Evolutionary conservation across 2,113 vertebrate species (phyloP).

Genomic region (Illadopsis cleaveri): DNA sequence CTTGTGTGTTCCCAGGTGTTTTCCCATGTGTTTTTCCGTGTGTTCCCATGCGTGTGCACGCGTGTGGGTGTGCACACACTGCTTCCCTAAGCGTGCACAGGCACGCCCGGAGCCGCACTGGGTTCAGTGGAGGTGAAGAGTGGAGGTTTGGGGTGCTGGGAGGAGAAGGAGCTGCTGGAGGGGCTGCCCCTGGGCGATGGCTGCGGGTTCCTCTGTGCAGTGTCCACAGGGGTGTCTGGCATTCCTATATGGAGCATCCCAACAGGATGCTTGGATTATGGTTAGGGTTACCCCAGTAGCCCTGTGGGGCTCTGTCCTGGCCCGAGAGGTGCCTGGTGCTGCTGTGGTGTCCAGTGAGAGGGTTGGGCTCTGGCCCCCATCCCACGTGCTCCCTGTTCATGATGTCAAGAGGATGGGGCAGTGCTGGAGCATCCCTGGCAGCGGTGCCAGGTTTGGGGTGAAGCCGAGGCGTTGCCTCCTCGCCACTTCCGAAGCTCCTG

Average conservation of each 20-base stretch:
- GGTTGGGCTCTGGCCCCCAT: background rate
- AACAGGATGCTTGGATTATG: fast-evolving
- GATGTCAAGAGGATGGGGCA: fast-evolving
- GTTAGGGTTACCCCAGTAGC: background rate
- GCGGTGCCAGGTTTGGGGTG: background rate
- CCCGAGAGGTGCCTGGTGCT: fast-evolving
- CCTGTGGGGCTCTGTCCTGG: fast-evolving
- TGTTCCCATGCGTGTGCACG: background rate
- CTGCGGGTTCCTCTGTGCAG: fast-evolving
- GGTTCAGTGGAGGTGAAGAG: background rate
- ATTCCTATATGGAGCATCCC: fast-evolving
- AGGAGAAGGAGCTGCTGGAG: background rate
- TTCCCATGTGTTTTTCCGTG: fast-evolving
- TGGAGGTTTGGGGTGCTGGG: background rate
- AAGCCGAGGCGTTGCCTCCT: background rate
- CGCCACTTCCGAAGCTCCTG: background rate
- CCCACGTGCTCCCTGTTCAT: fast-evolving
- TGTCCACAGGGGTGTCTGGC: fast-evolving
- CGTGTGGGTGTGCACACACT: background rate
- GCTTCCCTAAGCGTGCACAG: background rate
- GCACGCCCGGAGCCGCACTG: background rate
- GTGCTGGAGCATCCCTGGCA: background rate
- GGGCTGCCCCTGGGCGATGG: background rate
- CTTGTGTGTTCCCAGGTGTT: background rate
- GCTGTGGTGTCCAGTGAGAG: fast-evolving